A percentile compares a stretch with the other conserved stretches of the same genome.
phyloP scores from a whole-genome alignment of 1,140 invertebrate species.

The Drosophila kepulauana region DNA sequence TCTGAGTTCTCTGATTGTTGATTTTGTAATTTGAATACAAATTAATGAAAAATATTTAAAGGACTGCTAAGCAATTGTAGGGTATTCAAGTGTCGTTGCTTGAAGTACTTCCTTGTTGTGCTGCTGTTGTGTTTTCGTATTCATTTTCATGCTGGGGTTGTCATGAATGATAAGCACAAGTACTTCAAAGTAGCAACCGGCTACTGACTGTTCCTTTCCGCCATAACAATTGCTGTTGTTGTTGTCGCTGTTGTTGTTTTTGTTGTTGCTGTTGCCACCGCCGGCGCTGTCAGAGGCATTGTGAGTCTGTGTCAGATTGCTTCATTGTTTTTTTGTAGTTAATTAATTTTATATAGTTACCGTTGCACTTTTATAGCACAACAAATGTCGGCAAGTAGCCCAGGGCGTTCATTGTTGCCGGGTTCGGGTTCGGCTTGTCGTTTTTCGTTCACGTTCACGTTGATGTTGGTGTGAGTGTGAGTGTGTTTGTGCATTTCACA shows the following conservation, averaged over 20 bases:
- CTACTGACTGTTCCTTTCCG: not conserved
- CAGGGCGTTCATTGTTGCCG: slow-evolving; percentile 28
- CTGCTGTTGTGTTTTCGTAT: slow-evolving; percentile 16
- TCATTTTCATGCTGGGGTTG: slow-evolving; percentile 44
- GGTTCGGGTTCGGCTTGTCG: not conserved
- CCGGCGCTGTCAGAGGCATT: slow-evolving; percentile 20
- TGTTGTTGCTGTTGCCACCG: not conserved
- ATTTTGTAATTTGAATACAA: too few relatives aligned
- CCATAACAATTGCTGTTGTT: not conserved
- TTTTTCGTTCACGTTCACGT: not conserved
- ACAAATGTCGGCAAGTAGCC: slow-evolving; percentile 29
- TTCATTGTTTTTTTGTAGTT: slow-evolving; percentile 65
- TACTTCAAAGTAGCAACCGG: slow-evolving; percentile 41
- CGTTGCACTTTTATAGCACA: slow-evolving; percentile 69
- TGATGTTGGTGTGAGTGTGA: slow-evolving; percentile 11
- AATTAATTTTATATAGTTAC: slow-evolving; percentile 74
- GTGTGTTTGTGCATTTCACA: slow-evolving; percentile 42
- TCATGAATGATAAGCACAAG: slow-evolving; percentile 63
- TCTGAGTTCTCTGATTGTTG: too few relatives aligned
- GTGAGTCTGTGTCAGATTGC: slow-evolving; percentile 38
- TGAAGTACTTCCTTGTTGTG: not conserved
- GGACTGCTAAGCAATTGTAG: not conserved
- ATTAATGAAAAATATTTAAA: too few relatives aligned
- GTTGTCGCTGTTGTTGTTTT: not conserved
- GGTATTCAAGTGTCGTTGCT: slow-evolving; percentile 10